Evolutionary conservation across 2,113 vertebrate species (phyloP).

Genomic region (Leptodactylus fuscus): DNA sequence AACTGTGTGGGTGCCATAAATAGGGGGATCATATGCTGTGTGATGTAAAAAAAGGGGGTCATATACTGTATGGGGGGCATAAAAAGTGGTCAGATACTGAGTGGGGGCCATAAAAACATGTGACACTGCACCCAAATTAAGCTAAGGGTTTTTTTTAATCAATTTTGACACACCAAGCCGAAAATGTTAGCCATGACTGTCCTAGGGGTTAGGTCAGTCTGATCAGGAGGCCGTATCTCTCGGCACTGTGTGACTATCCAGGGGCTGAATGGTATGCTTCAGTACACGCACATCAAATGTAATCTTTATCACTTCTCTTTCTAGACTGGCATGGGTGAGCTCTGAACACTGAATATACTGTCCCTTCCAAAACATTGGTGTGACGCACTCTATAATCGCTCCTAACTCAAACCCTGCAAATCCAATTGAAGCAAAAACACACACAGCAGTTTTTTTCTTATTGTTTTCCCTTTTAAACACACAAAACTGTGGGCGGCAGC

Average conservation of each 20-base stretch:
- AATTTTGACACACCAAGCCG: too few species aligned
- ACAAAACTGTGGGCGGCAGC: slow-evolving; percentile 37
- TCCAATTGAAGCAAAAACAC: slow-evolving; percentile 22
- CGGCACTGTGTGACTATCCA: background rate
- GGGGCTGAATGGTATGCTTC: background rate
- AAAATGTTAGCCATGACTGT: too few species aligned
- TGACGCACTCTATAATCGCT: background rate
- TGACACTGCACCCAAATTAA: too few species aligned
- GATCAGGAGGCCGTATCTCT: background rate
- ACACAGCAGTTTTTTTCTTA: background rate
- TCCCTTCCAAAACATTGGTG: background rate
- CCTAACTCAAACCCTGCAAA: slow-evolving; percentile 25
- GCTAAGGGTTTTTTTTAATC: too few species aligned
- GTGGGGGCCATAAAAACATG: too few species aligned
- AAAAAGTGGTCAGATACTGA: too few species aligned
- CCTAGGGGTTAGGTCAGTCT: background rate
- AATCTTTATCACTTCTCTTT: slow-evolving; percentile 16
- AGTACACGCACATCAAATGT: slow-evolving; percentile 3
- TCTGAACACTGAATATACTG: background rate
- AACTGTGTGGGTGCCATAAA: too few species aligned
- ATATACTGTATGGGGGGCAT: too few species aligned
- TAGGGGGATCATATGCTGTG: too few species aligned
- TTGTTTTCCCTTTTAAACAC: slow-evolving; percentile 29
- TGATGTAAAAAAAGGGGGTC: too few species aligned
- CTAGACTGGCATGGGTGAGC: background rate